phyloP scores from a whole-genome alignment of 37 sponge, comb jelly and placozoan species.

The Eunapius fragilis region DNA sequence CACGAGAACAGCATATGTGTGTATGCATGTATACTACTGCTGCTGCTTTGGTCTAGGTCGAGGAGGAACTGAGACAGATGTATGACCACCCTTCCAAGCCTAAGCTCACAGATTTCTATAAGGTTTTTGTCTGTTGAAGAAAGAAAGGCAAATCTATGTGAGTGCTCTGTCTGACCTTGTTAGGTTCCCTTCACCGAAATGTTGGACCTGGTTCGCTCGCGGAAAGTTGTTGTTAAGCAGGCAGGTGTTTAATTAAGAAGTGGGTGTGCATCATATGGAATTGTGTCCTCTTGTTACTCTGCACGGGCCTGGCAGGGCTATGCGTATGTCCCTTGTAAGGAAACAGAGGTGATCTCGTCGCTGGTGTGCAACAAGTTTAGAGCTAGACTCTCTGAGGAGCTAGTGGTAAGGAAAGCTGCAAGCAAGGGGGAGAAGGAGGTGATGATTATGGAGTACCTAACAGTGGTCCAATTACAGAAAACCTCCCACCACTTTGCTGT shows the following conservation, averaged over 20 bases:
- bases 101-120: not conserved
- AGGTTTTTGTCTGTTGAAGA: not conserved
- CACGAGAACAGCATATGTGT: not conserved
- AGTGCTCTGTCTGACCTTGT: not conserved
- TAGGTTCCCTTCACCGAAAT: constrained; percentile 78
- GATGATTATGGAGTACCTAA: not conserved
- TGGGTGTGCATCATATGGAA: too few species aligned
- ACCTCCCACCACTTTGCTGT: constrained; percentile 65
- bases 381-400: constrained; percentile 64
- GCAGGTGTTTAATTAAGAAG: too few species aligned
- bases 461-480: constrained; percentile 22
- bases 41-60: not conserved
- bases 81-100: not conserved
- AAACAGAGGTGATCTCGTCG: constrained; percentile 34
- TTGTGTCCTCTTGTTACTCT: not conserved
- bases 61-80: not conserved
- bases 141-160: too few species aligned
- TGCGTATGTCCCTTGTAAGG: constrained; percentile 75
- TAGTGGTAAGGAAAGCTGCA: constrained; percentile 46
- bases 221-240: constrained; percentile 63
- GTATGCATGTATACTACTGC: too few species aligned
- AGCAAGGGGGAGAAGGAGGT: too few species aligned
- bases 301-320: constrained; percentile 50
- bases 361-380: constrained; percentile 78
- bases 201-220: constrained; percentile 70